Conservation (phyloP, 2,888 invertebrate species). For the Nemoura dubitans region DNA sequence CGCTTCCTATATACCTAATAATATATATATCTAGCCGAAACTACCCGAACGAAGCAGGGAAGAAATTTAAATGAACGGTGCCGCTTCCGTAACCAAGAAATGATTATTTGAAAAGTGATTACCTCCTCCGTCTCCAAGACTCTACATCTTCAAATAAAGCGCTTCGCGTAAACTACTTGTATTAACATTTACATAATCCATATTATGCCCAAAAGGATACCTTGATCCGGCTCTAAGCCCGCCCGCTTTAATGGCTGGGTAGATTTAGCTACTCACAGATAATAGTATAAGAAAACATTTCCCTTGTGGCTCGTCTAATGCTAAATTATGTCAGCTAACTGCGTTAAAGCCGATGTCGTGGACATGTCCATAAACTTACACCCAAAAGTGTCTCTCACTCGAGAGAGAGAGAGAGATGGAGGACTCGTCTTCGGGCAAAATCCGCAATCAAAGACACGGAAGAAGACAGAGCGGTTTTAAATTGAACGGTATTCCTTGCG, state of each 20-base stretch:
- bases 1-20: no score
- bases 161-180: conserved; percentile 13
- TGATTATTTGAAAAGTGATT: conserved; percentile 35
- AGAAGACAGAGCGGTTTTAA: not conserved
- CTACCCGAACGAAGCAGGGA: no score
- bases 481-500: not conserved
- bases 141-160: conserved; percentile 8
- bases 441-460: not conserved
- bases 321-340: not conserved
- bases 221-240: conserved; percentile 14
- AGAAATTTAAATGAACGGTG: no score
- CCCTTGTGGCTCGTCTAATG: not conserved
- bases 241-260: conserved; percentile 14
- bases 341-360: not conserved
- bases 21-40: no score
- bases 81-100: not conserved
- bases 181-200: conserved; percentile 33
- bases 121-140: not conserved
- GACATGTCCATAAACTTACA: no score
- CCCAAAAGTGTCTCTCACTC: no score
- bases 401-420: not conserved
- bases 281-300: conserved; percentile 33
- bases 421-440: not conserved
- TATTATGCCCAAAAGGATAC: conserved; percentile 14
- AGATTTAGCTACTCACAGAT: conserved; percentile 32